Conservation (phyloP, 2,113 vertebrate genomes). For the Trichechus manatus region DNA sequence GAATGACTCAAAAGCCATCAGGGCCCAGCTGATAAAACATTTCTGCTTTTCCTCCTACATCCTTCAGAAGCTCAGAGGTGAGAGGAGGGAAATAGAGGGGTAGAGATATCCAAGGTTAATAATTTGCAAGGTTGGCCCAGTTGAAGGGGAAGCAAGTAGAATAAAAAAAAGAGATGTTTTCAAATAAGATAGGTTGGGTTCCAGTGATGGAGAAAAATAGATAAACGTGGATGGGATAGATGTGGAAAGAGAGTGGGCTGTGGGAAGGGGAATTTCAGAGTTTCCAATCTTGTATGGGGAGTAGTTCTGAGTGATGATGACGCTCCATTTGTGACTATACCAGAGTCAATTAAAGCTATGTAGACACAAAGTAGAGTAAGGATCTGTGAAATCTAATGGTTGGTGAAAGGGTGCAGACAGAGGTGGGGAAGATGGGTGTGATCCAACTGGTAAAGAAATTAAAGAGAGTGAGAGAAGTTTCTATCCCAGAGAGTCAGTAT, state of each 20-base stretch:
- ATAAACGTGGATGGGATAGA: no score
- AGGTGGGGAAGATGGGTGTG: neutral
- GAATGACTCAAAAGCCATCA: constrained; percentile 6
- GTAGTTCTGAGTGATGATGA: neutral
- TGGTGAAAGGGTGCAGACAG: neutral
- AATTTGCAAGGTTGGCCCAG: neutral
- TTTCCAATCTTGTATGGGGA: neutral
- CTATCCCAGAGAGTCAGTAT: neutral
- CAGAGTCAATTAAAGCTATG: neutral
- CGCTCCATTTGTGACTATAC: neutral
- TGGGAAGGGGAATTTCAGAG: neutral
- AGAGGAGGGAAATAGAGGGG: neutral
- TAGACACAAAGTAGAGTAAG: neutral
- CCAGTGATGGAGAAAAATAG: neutral
- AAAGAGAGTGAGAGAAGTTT: constrained; percentile 18
- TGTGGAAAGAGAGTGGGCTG: neutral
- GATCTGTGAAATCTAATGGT: neutral
- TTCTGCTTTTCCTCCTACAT: neutral
- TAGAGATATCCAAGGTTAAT: neutral
- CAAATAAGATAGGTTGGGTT: neutral
- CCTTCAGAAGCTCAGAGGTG: neutral
- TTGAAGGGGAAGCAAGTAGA: neutral
- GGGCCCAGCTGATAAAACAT: neutral
- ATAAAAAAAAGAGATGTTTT: constrained; percentile 13
- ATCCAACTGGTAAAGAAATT: constrained; percentile 2